A percentile compares a stretch with the other conserved stretches of the same genome.
Conservation (phyloP, 2,888 invertebrate species). For the Machimus atricapillus region DNA sequence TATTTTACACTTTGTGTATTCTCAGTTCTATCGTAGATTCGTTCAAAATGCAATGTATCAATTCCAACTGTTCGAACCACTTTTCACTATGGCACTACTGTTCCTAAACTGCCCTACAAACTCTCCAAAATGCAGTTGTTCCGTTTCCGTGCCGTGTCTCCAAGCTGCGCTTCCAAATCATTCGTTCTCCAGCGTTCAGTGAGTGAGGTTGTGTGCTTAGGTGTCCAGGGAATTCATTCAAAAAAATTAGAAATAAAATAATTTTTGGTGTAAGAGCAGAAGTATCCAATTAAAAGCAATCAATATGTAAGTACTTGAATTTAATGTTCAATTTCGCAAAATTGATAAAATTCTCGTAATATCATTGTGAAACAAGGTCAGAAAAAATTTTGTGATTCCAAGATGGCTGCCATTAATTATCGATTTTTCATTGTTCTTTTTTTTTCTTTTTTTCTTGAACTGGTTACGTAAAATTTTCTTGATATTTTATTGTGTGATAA, state of each 20-base stretch:
- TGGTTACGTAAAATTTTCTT: not conserved
- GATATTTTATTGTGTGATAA: not conserved
- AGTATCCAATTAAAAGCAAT: not conserved
- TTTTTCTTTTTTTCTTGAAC: not conserved
- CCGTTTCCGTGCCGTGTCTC: not conserved
- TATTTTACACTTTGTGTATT: too few relatives aligned
- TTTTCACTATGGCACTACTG: not conserved
- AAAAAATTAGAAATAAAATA: not conserved
- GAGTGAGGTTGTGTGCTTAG: not conserved
- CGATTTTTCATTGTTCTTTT: not conserved
- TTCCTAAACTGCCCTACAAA: not conserved
- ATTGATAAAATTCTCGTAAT: not conserved
- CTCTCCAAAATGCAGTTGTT: not conserved
- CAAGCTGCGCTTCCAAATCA: not conserved
- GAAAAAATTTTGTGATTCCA: not conserved
- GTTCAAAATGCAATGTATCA: not conserved
- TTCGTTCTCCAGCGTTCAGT: slow-evolving; percentile 15
- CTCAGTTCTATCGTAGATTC: too few relatives aligned
- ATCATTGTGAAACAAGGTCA: not conserved
- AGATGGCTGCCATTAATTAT: not conserved
- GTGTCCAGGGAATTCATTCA: not conserved
- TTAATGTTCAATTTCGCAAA: not conserved
- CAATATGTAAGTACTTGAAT: not conserved
- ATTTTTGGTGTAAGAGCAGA: not conserved
- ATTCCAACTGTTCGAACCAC: not conserved